A percentile compares a stretch with the other conserved stretches of the same genome.
Evolutionary conservation across 2,797 vertebrate species (phyloP).

Genomic region (Phoxinus dragarum): DNA sequence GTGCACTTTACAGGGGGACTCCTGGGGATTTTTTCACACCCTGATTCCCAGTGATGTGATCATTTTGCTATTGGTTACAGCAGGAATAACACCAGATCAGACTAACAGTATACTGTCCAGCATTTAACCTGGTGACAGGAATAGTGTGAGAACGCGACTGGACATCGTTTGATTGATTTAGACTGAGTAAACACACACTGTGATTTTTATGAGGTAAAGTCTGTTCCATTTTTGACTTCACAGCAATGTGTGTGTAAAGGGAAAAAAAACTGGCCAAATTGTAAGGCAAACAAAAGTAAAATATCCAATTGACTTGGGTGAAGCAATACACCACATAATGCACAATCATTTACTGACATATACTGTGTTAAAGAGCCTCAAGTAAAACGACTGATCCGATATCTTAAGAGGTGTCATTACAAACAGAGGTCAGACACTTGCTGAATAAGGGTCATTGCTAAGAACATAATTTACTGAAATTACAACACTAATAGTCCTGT

Average conservation of each 20-base stretch:
- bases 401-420: neutral
- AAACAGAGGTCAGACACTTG: conserved; percentile 28
- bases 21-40: neutral
- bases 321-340: neutral
- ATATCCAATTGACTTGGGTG: neutral
- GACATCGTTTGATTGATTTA: conserved; percentile 52
- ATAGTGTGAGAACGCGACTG: conserved; percentile 40
- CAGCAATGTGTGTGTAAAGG: conserved; percentile 14
- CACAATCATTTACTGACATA: neutral
- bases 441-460: conserved; percentile 29
- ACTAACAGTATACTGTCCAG: conserved; percentile 1
- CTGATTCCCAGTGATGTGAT: conserved; percentile 23
- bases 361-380: neutral
- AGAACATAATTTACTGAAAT: conserved; percentile 35
- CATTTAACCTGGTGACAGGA: conserved; percentile 32
- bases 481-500: conserved; percentile 24
- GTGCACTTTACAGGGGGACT: neutral
- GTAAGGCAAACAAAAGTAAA: conserved; percentile 19
- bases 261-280: conserved; percentile 19
- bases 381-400: neutral
- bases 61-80: conserved; percentile 11
- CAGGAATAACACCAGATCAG: conserved; percentile 20
- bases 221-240: conserved; percentile 43
- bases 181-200: conserved; percentile 53
- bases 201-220: conserved; percentile 62